Evolutionary conservation across 1,140 invertebrate species (phyloP).

Genomic region (Ceratosolen solmsi): DNA sequence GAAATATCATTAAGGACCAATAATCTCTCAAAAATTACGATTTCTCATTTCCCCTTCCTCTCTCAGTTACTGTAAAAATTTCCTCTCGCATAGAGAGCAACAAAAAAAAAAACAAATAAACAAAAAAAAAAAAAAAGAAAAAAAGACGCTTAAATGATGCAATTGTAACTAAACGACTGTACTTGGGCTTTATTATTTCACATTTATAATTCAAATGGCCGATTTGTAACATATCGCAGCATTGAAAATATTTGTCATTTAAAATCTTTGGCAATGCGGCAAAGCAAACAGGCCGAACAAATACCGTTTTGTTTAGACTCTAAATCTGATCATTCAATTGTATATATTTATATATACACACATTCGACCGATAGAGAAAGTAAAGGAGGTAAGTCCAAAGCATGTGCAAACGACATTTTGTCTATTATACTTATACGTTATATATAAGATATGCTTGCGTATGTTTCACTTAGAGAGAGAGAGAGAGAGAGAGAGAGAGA

Average conservation of each 20-base stretch:
- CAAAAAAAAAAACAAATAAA: too few relatives aligned
- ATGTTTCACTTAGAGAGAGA: background rate
- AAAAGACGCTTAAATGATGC: background rate
- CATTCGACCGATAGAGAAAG: constrained; percentile 9
- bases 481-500: background rate
- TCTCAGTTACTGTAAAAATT: background rate
- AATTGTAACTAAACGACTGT: background rate
- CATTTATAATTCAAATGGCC: constrained; percentile 15
- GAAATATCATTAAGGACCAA: constrained; percentile 6
- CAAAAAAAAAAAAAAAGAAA: too few relatives aligned
- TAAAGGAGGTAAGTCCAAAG: background rate
- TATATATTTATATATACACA: background rate
- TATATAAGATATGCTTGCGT: background rate
- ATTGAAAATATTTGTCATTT: constrained; percentile 41
- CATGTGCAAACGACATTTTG: constrained; percentile 7
- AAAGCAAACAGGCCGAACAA: background rate
- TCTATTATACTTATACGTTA: constrained; percentile 3
- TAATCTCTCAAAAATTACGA: constrained; percentile 5
- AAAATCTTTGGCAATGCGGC: constrained; percentile 4
- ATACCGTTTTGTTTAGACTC: constrained; percentile 22
- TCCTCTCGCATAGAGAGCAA: background rate
- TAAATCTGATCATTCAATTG: constrained; percentile 23
- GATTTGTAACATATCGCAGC: constrained; percentile 14
- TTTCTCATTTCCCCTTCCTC: too few relatives aligned
- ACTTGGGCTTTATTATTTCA: background rate